Conservation (phyloP, 2,888 invertebrate genomes). For the Cheilosia vulpina region DNA sequence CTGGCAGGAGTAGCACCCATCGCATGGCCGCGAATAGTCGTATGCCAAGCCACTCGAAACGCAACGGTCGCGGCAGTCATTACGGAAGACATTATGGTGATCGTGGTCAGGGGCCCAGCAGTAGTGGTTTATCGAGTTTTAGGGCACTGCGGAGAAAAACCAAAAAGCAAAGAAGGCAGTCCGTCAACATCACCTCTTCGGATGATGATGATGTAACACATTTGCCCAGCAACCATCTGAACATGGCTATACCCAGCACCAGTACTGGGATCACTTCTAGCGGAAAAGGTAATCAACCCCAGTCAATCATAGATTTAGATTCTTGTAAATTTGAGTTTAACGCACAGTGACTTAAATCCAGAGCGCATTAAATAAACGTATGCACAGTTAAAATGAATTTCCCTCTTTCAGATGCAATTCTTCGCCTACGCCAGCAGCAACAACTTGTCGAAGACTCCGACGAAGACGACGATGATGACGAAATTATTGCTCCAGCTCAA, state of each 20-base stretch:
- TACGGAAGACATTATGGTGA: constrained; percentile 53
- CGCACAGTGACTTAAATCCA: no score
- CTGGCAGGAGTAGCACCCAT: constrained; percentile 48
- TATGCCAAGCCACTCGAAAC: constrained; percentile 57
- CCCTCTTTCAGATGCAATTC: constrained; percentile 78
- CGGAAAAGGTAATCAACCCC: constrained; percentile 77
- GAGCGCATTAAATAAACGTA: no score
- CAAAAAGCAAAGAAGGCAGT: constrained; percentile 71
- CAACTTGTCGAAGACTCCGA: constrained; percentile 85
- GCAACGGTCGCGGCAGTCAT: constrained; percentile 52
- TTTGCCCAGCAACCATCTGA: constrained; percentile 68
- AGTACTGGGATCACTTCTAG: constrained; percentile 85
- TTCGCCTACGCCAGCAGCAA: constrained; percentile 85
- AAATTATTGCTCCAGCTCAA: constrained; percentile 34
- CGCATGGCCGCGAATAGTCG: constrained; percentile 45
- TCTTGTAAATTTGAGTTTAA: neutral
- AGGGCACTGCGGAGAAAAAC: constrained; percentile 75
- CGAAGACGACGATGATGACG: constrained; percentile 84
- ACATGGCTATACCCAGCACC: constrained; percentile 87
- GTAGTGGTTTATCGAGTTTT: constrained; percentile 60
- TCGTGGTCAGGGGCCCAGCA: constrained; percentile 64
- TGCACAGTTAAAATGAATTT: neutral
- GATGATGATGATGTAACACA: constrained; percentile 63
- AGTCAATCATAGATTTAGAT: neutral
- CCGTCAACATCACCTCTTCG: constrained; percentile 47